Evolutionary conservation across 2,113 vertebrate genomes (phyloP).

Genomic region (Peromyscus leucopus): DNA sequence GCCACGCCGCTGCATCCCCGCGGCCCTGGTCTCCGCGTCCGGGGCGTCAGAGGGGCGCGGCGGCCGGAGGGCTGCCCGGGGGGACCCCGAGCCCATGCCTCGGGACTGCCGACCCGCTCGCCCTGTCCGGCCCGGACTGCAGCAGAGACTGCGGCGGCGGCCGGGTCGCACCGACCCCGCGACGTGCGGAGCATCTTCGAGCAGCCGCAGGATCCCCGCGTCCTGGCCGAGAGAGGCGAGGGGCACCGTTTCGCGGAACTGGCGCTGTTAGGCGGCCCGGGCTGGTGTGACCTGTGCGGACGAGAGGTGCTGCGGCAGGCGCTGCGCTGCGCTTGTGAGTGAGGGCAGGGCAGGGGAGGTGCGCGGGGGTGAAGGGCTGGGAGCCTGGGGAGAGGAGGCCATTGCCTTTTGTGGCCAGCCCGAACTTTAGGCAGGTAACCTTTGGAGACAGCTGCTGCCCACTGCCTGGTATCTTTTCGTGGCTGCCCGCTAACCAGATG

Average conservation of each 20-base stretch:
- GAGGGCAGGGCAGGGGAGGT: not conserved
- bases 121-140: slow-evolving; percentile 77
- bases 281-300: slow-evolving; percentile 95
- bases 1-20: slow-evolving; percentile 62
- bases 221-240: slow-evolving; percentile 88
- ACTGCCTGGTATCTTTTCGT: not conserved
- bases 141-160: slow-evolving; percentile 81
- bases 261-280: slow-evolving; percentile 80
- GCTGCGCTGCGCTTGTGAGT: slow-evolving; percentile 94
- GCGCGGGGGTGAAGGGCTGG: not conserved
- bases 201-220: slow-evolving; percentile 87
- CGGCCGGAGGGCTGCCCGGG: slow-evolving; percentile 17
- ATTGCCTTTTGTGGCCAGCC: not conserved
- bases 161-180: slow-evolving; percentile 86
- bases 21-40: slow-evolving; percentile 55
- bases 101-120: slow-evolving; percentile 64
- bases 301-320: slow-evolving; percentile 88
- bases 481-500: not conserved
- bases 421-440: not conserved
- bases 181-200: slow-evolving; percentile 94
- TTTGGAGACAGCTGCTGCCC: not conserved
- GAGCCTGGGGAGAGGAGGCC: not conserved
- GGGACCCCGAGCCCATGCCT: slow-evolving; percentile 17
- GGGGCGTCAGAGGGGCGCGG: slow-evolving; percentile 57
- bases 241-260: slow-evolving; percentile 90